Base-by-base conservation (phyloP, 2,888 invertebrate genomes). In the Helicoverpa assulta region DNA sequence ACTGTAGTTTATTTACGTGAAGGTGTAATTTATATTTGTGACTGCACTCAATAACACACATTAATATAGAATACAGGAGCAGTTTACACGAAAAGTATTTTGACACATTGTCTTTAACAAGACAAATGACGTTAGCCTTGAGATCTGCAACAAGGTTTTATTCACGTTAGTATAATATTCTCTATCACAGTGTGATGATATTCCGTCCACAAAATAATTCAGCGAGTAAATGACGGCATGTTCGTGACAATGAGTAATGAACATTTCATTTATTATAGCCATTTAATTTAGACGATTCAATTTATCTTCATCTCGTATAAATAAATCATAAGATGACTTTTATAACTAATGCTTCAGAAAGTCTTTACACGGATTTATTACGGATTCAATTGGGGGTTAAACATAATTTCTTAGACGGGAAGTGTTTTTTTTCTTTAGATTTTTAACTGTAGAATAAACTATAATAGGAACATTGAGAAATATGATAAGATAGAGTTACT, bases 301-400 rank as follows among this genome's bases (percentile, higher is more conserved):
- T 82, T 83, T 74, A 80, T 83, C 84, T 84, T 80, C 82, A 84
- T 80, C 80, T 73, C 43, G 60, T 73, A 82, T 72, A 84, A 84
- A 83, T 83, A 84, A 82, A 84, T 83, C 84, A 78, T 72, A 76
- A 76, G 67, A 78, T 73, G 84, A 83, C 82, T 84, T 82, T 77
- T 77, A 84, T 84, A 75, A 80, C 61, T 68, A 56, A 77, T 80
- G 59, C 65, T 80, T 63, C 53, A 76, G 61, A 80, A 76, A 63
- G 59, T 62, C 71, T 58, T 75, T 66, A 75, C 76, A 75, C 14
- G 59, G 58, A 79, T 79, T 76, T 75, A 67, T 78, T 73, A 26
- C 43, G 19, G 33, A 67, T 62, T 67, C 56, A 78, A 74, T 75
- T 62, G 55, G 5, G 47, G 14, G 10, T 43, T 63, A 14, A 40